Conservation (phyloP, 2,113 vertebrate species). For the Aplodontia rufa region DNA sequence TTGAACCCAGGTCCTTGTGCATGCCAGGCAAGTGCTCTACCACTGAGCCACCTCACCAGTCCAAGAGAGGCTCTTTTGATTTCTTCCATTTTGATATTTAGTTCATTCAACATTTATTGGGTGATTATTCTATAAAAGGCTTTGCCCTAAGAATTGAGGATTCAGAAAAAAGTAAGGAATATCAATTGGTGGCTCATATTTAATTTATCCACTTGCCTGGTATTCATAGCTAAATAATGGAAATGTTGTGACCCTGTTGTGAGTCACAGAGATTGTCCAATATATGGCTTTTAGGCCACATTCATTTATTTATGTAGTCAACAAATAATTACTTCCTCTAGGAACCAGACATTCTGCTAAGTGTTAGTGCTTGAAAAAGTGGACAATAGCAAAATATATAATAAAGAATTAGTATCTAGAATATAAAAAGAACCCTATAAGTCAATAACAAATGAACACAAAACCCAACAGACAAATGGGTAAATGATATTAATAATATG, state of each 20-base stretch:
- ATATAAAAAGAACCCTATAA: constrained; percentile 27
- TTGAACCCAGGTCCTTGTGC: too few relatives aligned
- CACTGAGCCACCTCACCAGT: too few relatives aligned
- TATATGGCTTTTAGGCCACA: background rate
- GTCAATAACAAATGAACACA: constrained; percentile 23
- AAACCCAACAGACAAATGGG: background rate
- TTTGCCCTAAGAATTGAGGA: constrained; percentile 7
- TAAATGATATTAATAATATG: background rate
- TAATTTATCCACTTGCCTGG: background rate
- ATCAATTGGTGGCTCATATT: constrained; percentile 17
- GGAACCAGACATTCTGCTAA: background rate
- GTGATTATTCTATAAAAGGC: background rate
- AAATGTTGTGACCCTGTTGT: background rate
- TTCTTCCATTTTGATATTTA: constrained; percentile 78
- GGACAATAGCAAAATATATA: background rate
- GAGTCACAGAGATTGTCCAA: background rate
- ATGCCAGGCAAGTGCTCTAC: too few relatives aligned
- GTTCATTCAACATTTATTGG: constrained; percentile 19
- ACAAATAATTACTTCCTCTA: background rate
- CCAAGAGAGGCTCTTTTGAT: constrained; percentile 75
- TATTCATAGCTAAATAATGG: constrained; percentile 23
- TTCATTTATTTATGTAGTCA: background rate
- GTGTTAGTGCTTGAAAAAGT: constrained; percentile 10
- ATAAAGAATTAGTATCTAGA: background rate
- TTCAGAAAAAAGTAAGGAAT: background rate